phyloP scores from a whole-genome alignment of 2,797 vertebrate species.

The Fratercula arctica region DNA sequence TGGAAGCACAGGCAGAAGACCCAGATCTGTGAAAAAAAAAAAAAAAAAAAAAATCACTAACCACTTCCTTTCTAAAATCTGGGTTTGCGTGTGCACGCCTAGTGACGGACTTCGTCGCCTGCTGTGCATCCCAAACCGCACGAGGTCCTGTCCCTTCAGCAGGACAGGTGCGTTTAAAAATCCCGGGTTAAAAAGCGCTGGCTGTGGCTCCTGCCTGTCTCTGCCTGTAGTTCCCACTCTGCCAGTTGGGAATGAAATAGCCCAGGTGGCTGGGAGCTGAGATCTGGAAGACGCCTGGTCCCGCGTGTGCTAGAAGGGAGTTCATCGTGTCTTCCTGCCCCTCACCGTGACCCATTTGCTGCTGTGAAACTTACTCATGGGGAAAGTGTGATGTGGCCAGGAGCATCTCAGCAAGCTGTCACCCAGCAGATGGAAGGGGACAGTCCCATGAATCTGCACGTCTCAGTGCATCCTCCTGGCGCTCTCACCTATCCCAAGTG shows the following conservation, averaged over 20 bases:
- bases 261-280: not conserved
- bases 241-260: not conserved
- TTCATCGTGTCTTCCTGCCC: not conserved
- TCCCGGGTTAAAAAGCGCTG: not conserved
- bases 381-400: not conserved
- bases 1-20: not conserved
- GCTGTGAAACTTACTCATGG: not conserved
- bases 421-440: not conserved
- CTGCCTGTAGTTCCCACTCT: not conserved
- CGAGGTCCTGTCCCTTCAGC: not conserved
- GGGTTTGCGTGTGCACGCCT: no score
- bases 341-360: not conserved
- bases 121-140: not conserved
- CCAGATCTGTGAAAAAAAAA: not conserved
- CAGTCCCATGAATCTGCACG: not conserved
- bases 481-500: not conserved
- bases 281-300: not conserved
- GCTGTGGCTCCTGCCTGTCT: rapidly evolving
- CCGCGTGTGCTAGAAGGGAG: not conserved
- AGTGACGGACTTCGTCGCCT: rapidly evolving
- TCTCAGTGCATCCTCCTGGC: not conserved
- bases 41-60: not conserved
- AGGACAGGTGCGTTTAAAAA: not conserved
- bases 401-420: not conserved
- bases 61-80: not conserved